phyloP scores from a whole-genome alignment of 2,888 invertebrate genomes.

The Bedellia somnulentella region DNA sequence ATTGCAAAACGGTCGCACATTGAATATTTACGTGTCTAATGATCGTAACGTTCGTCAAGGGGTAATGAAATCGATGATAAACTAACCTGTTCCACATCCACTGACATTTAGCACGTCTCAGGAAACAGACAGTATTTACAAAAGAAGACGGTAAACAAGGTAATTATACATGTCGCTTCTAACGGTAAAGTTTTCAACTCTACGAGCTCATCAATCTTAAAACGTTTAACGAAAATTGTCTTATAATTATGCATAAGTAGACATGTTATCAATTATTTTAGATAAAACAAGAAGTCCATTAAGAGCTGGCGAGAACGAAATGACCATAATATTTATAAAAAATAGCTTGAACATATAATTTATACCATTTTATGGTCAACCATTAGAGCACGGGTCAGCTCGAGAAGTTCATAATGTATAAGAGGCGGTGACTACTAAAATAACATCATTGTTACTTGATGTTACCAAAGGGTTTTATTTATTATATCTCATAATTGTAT shows the following conservation, averaged over 20 bases:
- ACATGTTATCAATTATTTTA: background rate
- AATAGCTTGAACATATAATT: constrained; percentile 19
- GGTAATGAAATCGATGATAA: no score
- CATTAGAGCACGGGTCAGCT: constrained; percentile 16
- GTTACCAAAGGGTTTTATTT: no score
- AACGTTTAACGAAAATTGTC: constrained; percentile 5
- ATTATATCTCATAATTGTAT: no score
- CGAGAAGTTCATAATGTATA: constrained; percentile 8
- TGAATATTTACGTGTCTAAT: constrained; percentile 46
- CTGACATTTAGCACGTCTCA: constrained; percentile 30
- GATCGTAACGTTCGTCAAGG: constrained; percentile 22
- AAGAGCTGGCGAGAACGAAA: constrained; percentile 15
- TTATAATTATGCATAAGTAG: background rate
- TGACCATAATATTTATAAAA: constrained; percentile 21
- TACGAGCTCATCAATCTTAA: constrained; percentile 7
- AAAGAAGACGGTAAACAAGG: no score
- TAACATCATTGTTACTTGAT: no score
- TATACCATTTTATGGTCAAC: constrained; percentile 19
- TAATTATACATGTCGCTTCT: background rate
- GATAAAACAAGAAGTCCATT: constrained; percentile 18
- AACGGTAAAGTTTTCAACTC: background rate
- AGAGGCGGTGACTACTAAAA: no score
- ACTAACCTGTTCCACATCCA: constrained; percentile 22
- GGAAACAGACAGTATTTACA: constrained; percentile 26
- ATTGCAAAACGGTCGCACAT: constrained; percentile 36